Evolutionary conservation across 2,888 invertebrate genomes (phyloP).

Genomic region (Tenthredo livida): DNA sequence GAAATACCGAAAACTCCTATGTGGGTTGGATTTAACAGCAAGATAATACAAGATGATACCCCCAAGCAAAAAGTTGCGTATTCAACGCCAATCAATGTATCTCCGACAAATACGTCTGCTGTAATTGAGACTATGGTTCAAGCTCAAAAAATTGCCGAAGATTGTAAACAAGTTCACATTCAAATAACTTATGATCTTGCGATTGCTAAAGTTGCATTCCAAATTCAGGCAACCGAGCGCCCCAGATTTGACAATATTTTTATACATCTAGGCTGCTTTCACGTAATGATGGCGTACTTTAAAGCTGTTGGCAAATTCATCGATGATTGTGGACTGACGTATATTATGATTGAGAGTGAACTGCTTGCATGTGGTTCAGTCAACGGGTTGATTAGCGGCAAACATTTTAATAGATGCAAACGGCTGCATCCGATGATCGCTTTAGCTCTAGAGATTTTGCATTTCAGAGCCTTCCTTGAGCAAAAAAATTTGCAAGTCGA

Average conservation of each 20-base stretch:
- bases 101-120: constrained; percentile 65
- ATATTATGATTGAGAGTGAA: constrained; percentile 62
- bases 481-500: constrained; percentile 8
- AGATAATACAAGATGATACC: constrained; percentile 59
- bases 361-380: constrained; percentile 65
- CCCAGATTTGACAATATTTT: constrained; percentile 61
- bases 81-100: constrained; percentile 66
- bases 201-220: constrained; percentile 64
- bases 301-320: constrained; percentile 71
- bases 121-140: constrained; percentile 65
- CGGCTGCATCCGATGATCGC: constrained; percentile 59
- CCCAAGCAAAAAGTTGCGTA: constrained; percentile 64
- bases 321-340: constrained; percentile 59
- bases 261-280: constrained; percentile 66
- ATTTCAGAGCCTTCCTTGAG: constrained; percentile 56
- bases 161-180: constrained; percentile 61
- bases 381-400: constrained; percentile 56
- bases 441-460: constrained; percentile 62
- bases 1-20: constrained; percentile 65
- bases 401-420: constrained; percentile 60
- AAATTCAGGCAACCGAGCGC: constrained; percentile 63
- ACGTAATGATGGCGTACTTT: constrained; percentile 68
- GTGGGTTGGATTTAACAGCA: constrained; percentile 70
- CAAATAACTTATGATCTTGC: constrained; percentile 67
- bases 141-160: constrained; percentile 60